Evolutionary conservation across 2,113 vertebrate genomes (phyloP), one percentile per base, ranked within the genome.

Genomic region (Pollachius pollachius): DNA sequence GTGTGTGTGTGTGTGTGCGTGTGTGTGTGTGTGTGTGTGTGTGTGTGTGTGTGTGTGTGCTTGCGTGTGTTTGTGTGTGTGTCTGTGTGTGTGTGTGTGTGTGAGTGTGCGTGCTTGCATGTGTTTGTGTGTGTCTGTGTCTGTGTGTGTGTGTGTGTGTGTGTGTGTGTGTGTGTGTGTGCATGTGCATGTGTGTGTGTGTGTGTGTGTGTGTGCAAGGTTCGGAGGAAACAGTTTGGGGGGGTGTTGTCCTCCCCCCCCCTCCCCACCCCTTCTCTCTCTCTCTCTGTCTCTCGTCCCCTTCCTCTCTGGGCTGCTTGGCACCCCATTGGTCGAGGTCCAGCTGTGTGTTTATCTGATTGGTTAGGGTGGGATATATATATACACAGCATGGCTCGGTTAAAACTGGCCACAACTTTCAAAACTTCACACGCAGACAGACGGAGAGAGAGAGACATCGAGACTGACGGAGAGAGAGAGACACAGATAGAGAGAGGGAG

Each of bases 401-500:
- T 77, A 88, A 88, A 69, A 84, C 89, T 89, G 84, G 88, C 91
- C 90, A 93, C 91, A 93, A 92, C 87, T 88, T 92, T 91, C 73
- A 80, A 87, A 90, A 90, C 78, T 88, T 86, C 71, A 87, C 75
- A 82, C 82, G 56, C 17, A 64, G 76, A 78, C 75, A 84, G 81
- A 80, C 76, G 56, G 3, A 67, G 69, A 25, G 41, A 74, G 52
- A 30, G 63, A 72, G 74, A 64, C 52, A n/a, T n/a, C n/a, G 27
- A 27, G 2, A 27, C 27, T 3, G 4, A 27, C 2, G 4, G 4
- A 58, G 19, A 82, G 66, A 76, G 59, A 62, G 52, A 62, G 27
- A 64, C 27, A 19, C 60, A 63, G 18, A 57, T 37, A 30, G 63
- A 72, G 74, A 64, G 37, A 64, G 76, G 76, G 69, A 25, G 41